Conservation (phyloP, 2,888 invertebrate genomes). For the Acronicta psi region DNA sequence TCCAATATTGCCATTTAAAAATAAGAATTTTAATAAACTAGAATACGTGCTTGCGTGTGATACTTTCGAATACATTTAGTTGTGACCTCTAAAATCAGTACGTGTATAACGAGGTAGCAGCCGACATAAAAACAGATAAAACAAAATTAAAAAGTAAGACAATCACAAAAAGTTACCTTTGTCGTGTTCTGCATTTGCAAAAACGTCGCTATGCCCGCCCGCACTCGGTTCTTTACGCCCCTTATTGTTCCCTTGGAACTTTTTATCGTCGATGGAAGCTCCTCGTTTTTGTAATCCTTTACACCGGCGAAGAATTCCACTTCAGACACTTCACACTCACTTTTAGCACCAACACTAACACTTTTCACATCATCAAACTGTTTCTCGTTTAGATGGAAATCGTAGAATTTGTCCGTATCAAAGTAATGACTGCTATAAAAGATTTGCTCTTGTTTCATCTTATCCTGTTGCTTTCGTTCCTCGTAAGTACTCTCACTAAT, state of each 20-base stretch:
- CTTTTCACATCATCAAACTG: conserved; percentile 86
- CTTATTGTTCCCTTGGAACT: conserved; percentile 97
- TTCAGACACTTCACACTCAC: conserved; percentile 82
- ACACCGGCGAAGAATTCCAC: conserved; percentile 94
- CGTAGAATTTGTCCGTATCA: conserved; percentile 94
- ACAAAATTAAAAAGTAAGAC: conserved; percentile 65
- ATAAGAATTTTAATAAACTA: conserved; percentile 72
- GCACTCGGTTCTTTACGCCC: conserved; percentile 97
- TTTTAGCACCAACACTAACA: conserved; percentile 80
- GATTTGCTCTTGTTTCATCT: conserved; percentile 80
- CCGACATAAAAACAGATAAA: conserved; percentile 56
- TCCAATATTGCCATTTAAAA: conserved; percentile 54
- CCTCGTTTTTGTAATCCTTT: conserved; percentile 91
- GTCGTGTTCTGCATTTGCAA: conserved; percentile 94
- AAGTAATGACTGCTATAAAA: conserved; percentile 89
- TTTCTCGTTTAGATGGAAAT: conserved; percentile 94
- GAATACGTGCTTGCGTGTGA: conserved; percentile 67
- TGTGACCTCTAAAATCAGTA: conserved; percentile 83
- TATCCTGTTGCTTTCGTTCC: conserved; percentile 89
- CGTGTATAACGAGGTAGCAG: conserved; percentile 74
- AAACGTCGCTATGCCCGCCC: conserved; percentile 98
- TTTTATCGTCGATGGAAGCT: conserved; percentile 93
- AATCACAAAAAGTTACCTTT: conserved; percentile 91
- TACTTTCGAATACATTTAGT: conserved; percentile 79
- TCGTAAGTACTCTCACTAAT: conserved; percentile 92